Base-by-base conservation (phyloP, 2,797 vertebrate genomes). In the Coregonus sp. region DNA sequence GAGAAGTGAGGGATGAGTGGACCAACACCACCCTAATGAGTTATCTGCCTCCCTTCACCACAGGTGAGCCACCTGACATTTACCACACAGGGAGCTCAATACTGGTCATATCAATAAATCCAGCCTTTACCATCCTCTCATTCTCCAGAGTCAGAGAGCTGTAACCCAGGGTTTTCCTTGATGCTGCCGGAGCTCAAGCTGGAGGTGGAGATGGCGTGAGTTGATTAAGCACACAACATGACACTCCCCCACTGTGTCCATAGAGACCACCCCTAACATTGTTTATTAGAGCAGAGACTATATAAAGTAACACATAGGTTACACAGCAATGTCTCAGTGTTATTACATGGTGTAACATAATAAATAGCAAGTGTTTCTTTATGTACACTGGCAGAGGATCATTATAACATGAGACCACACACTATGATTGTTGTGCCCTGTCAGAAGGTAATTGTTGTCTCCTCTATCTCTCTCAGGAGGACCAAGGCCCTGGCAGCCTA, bases 21-120 rank as follows among this genome's bases (percentile, higher is more conserved):
- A 81, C 75, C 40, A 82, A 88, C 76, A 84, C 80, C 37, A 85
- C 78, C n/a, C 59, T 86, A 4, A 86, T 88, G 85, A 86, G 88
- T 65, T 86, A 88, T 76, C 82, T 88, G 56, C 83, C 85, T 76
- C 79, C 84, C 4, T 89, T 81, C 54, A 82, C 76, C 15, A 72
- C 77, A 75, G 84, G 85, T 85, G 68, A 81, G 78, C 69, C 71
- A 4, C 33, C 16, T 61, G 5, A 20, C 31, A 16, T 47, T 47
- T 7, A 59, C 25, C 65, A 31, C 65, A 33, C 4, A 33, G 59
- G 20, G n/a, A 25, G 59, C 20, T 63, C 59, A 3, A 63, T 63
- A 29, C 59, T 11, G 20, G 20, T 11, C 6, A 9, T 63, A 11
- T 25, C 20, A 12, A 25, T 63, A 9, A 25, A 18, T 61, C 20